Conservation (phyloP, 1,140 invertebrate species). For the Aphaenogaster rudis region DNA sequence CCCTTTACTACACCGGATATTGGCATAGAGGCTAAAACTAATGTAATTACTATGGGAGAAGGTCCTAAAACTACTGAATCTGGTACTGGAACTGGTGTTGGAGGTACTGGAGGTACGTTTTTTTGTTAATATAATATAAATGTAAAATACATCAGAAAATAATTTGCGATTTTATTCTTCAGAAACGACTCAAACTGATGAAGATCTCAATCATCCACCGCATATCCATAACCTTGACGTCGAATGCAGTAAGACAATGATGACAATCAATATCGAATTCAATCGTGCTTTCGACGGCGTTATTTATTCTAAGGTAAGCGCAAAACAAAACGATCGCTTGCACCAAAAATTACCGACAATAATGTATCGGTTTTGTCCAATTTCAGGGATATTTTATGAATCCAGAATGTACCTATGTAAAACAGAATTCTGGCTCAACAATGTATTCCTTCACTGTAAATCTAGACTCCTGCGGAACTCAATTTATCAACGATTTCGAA, state of each 20-base stretch:
- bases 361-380: conserved; percentile 12
- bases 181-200: conserved; percentile 72
- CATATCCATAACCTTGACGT: conserved; percentile 93
- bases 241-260: conserved; percentile 93
- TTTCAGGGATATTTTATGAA: conserved; percentile 90
- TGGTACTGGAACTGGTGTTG: background rate
- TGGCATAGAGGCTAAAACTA: background rate
- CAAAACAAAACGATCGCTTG: background rate
- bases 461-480: conserved; percentile 93
- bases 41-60: background rate
- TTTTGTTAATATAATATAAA: background rate
- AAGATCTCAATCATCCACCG: conserved; percentile 90
- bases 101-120: background rate
- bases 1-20: conserved; percentile 33
- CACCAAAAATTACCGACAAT: background rate
- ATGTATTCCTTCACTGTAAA: conserved; percentile 92
- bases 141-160: background rate
- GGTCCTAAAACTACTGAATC: background rate
- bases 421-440: conserved; percentile 90
- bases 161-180: conserved; percentile 15
- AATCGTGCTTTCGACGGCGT: conserved; percentile 92
- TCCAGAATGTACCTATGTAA: conserved; percentile 91
- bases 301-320: conserved; percentile 92
- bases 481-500: conserved; percentile 93
- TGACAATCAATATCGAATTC: conserved; percentile 94